Conservation (phyloP, 37 sponge, comb jelly and placozoan species). For the Ianthella basta region DNA sequence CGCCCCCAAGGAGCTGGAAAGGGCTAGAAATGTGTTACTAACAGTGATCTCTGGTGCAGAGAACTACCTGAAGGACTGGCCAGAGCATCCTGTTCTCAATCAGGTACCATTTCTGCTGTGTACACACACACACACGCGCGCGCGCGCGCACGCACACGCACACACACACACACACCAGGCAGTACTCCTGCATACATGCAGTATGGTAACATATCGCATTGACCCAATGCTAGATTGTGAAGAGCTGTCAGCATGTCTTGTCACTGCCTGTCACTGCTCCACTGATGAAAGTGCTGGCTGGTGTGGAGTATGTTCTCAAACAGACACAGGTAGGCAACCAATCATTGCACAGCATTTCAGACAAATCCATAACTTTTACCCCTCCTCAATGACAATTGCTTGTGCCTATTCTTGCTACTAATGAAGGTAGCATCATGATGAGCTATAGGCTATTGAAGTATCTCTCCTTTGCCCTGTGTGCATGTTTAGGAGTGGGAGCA, state of each 20-base stretch:
- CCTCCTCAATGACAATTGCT: too few relatives aligned
- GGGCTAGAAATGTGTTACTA: slow-evolving; percentile 32
- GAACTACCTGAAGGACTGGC: slow-evolving; percentile 76
- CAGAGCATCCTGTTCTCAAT: slow-evolving; percentile 83
- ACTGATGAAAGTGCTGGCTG: slow-evolving; percentile 86
- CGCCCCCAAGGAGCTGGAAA: slow-evolving; percentile 29
- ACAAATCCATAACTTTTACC: too few relatives aligned
- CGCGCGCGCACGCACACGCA: too few relatives aligned
- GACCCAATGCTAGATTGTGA: slow-evolving; percentile 44
- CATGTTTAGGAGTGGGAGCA: slow-evolving; percentile 84
- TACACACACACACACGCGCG: neutral
- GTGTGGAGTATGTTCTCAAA: slow-evolving; percentile 77
- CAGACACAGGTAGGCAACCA: slow-evolving; percentile 75
- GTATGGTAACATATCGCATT: too few relatives aligned
- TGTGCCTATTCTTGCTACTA: too few relatives aligned
- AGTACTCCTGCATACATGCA: too few relatives aligned
- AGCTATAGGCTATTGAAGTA: too few relatives aligned
- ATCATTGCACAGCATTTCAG: too few relatives aligned
- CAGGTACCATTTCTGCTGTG: slow-evolving; percentile 54
- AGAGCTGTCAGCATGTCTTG: slow-evolving; percentile 52
- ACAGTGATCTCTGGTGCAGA: slow-evolving; percentile 14
- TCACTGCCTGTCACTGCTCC: slow-evolving; percentile 59
- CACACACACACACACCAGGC: too few relatives aligned
- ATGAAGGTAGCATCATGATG: too few relatives aligned
- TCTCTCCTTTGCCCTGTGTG: neutral